Evolutionary conservation across 2,888 invertebrate species (phyloP).

Genomic region (Thera obeliscata): DNA sequence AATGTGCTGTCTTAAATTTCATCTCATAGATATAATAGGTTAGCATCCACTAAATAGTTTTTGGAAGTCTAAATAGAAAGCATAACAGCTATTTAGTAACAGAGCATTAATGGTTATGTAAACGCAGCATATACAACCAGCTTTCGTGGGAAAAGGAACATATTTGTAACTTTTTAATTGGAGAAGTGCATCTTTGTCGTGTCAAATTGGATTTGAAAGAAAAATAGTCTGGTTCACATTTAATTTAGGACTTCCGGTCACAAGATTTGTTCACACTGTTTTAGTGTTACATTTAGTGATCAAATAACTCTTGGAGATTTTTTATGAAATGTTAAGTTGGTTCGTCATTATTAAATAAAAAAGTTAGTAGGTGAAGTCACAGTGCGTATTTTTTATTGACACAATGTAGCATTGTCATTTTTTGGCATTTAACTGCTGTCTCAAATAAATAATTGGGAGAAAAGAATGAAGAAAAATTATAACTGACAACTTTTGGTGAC

Average conservation of each 20-base stretch:
- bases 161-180: constrained; percentile 42
- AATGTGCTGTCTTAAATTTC: too few species aligned
- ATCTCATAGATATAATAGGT: too few species aligned
- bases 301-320: not conserved
- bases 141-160: constrained; percentile 39
- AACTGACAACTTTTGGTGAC: not conserved
- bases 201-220: constrained; percentile 34
- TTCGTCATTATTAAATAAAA: not conserved
- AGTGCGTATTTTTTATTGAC: not conserved
- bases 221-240: constrained; percentile 32
- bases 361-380: not conserved
- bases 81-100: not conserved
- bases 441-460: constrained; percentile 2
- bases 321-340: not conserved
- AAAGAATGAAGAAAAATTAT: not conserved
- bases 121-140: constrained; percentile 7
- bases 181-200: constrained; percentile 39
- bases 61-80: too few species aligned
- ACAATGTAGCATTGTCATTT: not conserved
- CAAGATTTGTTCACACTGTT: constrained; percentile 28
- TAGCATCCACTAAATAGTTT: too few species aligned
- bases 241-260: constrained; percentile 38
- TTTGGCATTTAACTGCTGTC: not conserved
- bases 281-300: constrained; percentile 5
- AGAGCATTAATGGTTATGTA: not conserved